Base-by-base conservation (phyloP, 1,140 invertebrate genomes). In the Hylaeus anthracinus region DNA sequence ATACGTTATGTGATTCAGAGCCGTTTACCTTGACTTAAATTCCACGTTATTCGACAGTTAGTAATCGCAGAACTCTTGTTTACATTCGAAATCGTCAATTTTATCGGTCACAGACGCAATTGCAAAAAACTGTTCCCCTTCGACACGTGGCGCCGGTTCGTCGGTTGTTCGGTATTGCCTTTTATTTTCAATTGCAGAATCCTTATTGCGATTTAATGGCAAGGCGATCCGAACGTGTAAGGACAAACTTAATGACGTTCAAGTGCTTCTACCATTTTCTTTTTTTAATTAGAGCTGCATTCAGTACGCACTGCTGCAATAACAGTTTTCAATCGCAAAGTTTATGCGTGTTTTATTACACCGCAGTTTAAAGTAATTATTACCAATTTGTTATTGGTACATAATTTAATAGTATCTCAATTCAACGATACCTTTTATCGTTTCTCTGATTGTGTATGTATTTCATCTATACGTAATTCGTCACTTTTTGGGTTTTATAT, bases 21-120 rank as follows among this genome's bases (percentile, higher is more conserved):
- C 8, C n/a, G 74, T n/a, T 85, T 48, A 70, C 79, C 84, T 86
- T 86, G 83, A 74, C 79, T 74, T 15, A 5, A 39, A 85, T 85
- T 53, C 37, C 14, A 3, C 1, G 41, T 73, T 71, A 81, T 61
- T 51, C 74, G n/a, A 9, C 48, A 53, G 39, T 10, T 45, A 41
- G 26, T 55, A 45, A 67, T 76, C 41, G 63, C 45, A 56, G 1
- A 15, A 2, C n/a, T 45, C 66, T 15, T n/a, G 41, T 64, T 65
- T 66, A 70, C 56, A n/a, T 64, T 53, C 56, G n/a, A 79, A 84
- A 82, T 78, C 14, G 51, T 72, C 1, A n/a, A 55, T 73, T 69
- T 53, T 37, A 14, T 4, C 45, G 63, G 14, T 10, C 9, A n/a
- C 14, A 2, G 14, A 5, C 5, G n/a, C 37, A 45, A 66, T 53